phyloP scores from a whole-genome alignment of 2,797 vertebrate species.

The Tenualosa ilisha region DNA sequence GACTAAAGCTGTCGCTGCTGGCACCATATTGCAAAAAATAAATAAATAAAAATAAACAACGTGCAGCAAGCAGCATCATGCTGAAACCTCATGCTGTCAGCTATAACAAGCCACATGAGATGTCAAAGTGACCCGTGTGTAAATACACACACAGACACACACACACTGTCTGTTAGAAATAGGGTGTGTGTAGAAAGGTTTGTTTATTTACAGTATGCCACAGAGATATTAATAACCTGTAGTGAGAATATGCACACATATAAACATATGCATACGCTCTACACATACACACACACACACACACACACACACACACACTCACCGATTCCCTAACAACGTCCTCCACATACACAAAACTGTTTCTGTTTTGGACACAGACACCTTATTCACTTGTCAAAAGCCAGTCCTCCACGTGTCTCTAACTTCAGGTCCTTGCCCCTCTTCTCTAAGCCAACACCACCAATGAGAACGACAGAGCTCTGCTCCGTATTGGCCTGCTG shows the following conservation, averaged over 20 bases:
- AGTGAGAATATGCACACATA: background rate
- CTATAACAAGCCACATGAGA: slow-evolving; percentile 1
- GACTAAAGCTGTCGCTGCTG: background rate
- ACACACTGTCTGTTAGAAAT: too few relatives aligned
- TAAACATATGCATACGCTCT: background rate
- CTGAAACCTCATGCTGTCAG: background rate
- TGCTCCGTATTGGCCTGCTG: background rate
- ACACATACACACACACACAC: background rate
- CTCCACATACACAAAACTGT: background rate
- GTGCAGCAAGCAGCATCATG: background rate
- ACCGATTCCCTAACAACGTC: background rate
- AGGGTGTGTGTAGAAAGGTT: background rate
- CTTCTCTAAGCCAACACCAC: background rate
- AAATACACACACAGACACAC: background rate
- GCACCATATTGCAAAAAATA: background rate
- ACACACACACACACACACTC: background rate
- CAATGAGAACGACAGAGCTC: background rate
- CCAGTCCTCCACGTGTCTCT: background rate
- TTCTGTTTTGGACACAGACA: background rate
- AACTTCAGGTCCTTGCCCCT: background rate
- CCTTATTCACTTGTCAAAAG: background rate
- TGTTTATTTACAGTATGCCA: background rate
- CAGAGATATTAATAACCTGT: background rate
- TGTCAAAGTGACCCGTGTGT: background rate
- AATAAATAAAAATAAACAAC: background rate